Conservation (phyloP, 2,113 vertebrate species). For the Potamarius usumacintae region DNA sequence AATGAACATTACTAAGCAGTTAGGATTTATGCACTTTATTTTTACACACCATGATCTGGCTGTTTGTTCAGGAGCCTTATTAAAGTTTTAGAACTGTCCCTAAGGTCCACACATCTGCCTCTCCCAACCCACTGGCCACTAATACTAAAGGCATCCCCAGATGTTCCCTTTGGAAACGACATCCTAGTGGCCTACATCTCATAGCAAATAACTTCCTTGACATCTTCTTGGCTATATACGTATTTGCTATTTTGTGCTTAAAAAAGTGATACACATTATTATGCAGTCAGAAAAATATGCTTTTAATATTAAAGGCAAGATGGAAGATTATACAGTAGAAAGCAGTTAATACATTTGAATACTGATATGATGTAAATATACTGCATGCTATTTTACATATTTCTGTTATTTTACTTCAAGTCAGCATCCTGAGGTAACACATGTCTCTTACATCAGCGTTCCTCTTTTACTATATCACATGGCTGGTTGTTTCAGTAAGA, state of each 20-base stretch:
- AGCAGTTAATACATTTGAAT: constrained; percentile 5
- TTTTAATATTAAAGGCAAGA: neutral
- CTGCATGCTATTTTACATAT: neutral
- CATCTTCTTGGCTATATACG: neutral
- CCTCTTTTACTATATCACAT: neutral
- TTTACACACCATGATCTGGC: constrained; percentile 15
- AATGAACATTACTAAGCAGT: constrained; percentile 11
- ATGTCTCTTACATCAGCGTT: neutral
- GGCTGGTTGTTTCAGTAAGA: neutral
- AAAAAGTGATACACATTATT: neutral
- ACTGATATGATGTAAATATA: neutral
- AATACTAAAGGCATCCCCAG: constrained; percentile 65
- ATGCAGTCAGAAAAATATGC: neutral
- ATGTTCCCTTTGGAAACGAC: constrained; percentile 62
- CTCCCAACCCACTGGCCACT: constrained; percentile 64
- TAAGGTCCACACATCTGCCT: constrained; percentile 67
- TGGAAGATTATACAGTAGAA: neutral
- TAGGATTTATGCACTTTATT: neutral
- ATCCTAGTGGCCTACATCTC: constrained; percentile 35
- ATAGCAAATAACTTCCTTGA: constrained; percentile 44
- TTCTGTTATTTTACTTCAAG: neutral
- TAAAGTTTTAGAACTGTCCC: constrained; percentile 64
- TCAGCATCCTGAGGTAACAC: neutral
- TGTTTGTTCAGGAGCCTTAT: constrained; percentile 58
- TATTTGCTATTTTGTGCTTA: constrained; percentile 14